Evolutionary conservation across 2,888 invertebrate species (phyloP).

Genomic region (Drosophila algonquin): DNA sequence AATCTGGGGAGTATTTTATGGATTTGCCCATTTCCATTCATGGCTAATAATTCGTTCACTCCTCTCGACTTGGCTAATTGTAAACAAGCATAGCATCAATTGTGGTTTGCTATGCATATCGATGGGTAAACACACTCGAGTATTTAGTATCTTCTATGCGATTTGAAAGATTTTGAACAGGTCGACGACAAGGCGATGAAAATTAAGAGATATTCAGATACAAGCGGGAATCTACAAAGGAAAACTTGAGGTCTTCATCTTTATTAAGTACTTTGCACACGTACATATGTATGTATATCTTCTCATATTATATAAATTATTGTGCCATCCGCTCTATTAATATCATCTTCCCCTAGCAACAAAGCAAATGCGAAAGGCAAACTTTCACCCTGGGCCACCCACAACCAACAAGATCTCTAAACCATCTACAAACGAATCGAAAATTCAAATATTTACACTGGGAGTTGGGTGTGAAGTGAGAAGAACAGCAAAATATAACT

Average conservation of each 20-base stretch:
- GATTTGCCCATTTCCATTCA: constrained; percentile 51
- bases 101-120: constrained; percentile 46
- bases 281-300: neutral
- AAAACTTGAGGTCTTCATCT: neutral
- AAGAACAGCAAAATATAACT: constrained; percentile 11
- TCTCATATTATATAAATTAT: neutral
- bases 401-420: constrained; percentile 3
- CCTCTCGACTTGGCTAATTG: constrained; percentile 30
- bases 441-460: constrained; percentile 65
- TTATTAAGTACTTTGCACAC: neutral
- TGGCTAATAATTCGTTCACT: constrained; percentile 46
- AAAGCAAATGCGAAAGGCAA: constrained; percentile 4
- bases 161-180: constrained; percentile 62
- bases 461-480: constrained; percentile 42
- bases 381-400: constrained; percentile 6
- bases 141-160: constrained; percentile 48
- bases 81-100: constrained; percentile 29
- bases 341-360: constrained; percentile 38
- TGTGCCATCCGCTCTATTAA: neutral
- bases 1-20: constrained; percentile 53
- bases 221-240: neutral
- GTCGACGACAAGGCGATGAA: constrained; percentile 51
- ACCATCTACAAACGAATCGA: constrained; percentile 35
- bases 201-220: neutral
- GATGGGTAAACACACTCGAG: constrained; percentile 56